These are phyloP conservation scores for Hyla sarda DNA, from an alignment of 2,113 vertebrate genomes.

Conservation along the genomic window DNA sequence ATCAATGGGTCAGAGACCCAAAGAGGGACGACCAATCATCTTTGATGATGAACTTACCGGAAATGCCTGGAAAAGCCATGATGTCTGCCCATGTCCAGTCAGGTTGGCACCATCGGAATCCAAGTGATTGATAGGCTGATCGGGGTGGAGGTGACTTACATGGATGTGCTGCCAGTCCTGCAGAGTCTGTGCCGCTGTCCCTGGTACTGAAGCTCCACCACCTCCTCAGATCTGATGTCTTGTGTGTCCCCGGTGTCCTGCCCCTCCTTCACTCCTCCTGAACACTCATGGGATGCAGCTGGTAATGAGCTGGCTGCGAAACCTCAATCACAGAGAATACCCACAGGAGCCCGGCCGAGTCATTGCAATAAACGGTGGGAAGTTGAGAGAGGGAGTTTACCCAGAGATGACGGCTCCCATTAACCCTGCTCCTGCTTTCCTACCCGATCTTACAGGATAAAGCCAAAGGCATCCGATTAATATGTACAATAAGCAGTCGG, in stretches of 20 bases:
- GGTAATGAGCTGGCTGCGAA: slow-evolving; percentile 53
- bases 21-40: not conserved
- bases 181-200: slow-evolving; percentile 20
- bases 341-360: slow-evolving; percentile 46
- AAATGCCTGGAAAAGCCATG: slow-evolving; percentile 47
- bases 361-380: slow-evolving; percentile 47
- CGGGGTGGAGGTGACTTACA: not conserved
- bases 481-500: not conserved
- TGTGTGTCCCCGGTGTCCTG: slow-evolving; percentile 25
- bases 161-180: not conserved
- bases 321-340: slow-evolving; percentile 51
- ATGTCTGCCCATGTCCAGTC: slow-evolving; percentile 35
- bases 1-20: not conserved
- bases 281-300: slow-evolving; percentile 41
- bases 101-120: not conserved
- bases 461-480: not conserved
- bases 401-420: not conserved
- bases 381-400: slow-evolving; percentile 14
- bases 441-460: not conserved
- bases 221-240: slow-evolving; percentile 12
- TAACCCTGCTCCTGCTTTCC: slow-evolving; percentile 35
- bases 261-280: slow-evolving; percentile 33
- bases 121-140: not conserved
- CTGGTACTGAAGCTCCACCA: slow-evolving; percentile 5
- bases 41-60: slow-evolving; percentile 15